Base-by-base conservation (phyloP, 2,113 vertebrate species). In the Sinocyclocheilus anophthalmus region DNA sequence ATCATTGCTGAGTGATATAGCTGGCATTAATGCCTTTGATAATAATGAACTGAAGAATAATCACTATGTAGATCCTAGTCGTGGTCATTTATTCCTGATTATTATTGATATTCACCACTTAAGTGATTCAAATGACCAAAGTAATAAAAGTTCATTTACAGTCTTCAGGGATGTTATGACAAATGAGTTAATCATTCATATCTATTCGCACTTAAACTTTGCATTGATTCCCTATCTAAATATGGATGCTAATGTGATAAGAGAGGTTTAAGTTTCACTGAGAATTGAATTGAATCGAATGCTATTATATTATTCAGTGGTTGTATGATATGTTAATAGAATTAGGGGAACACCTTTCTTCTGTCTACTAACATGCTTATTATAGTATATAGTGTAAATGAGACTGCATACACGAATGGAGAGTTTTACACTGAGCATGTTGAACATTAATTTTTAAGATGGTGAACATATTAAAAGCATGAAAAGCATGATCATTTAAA, bases 321-420 rank as follows among this genome's bases (percentile, higher is more conserved):
- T 81, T 26, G 33, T 65, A 11, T 48, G 78, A 81, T 9, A 45
- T 81, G 30, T 45, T 81, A 45, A 65, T 18, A 45, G n/a, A 81
- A 81, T 30, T 18, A 65, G 26, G 14, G 37, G 22, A 63, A 63
- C 37, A 16, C 53, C 22, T 42, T 24, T 81, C 12, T 20, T 24
- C 57, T 81, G 22, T 16, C 22, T 18, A 45, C 33, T 37, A 63
- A 8, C 55, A 42, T 12, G 37, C 57, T 65, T 39, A 65, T 63
- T 26, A 65, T 24, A 30, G 30, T 30, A 18, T 30, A 55, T 59
- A 3, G 11, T 61, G 57, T 61, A 10, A n/a, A 59, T 59, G 18
- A 59, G 20, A 59, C 55, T 59, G 18, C 1, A 61, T 61, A 61
- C 22, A n/a, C 22, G 10, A n/a, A n/a, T 61, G 57, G 57, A 53